Evolutionary conservation across 2,888 invertebrate species (phyloP), one percentile per base, ranked within the genome.

Genomic region (Troglohyphantes excavatus): DNA sequence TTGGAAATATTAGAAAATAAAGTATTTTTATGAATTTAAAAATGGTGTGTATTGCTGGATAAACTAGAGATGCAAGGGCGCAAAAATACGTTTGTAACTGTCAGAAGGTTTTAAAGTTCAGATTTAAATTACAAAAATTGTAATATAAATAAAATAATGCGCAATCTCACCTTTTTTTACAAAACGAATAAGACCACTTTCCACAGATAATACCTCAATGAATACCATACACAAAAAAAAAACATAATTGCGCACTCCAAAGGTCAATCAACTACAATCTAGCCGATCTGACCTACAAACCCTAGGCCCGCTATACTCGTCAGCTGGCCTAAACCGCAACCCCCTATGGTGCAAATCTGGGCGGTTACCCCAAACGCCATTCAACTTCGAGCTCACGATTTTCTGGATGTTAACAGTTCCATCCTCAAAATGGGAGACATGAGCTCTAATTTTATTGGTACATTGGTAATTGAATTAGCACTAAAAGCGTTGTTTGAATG

Each of bases 401-500:
- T 27, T 65, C 65, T 11, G 26, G 23, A 26, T 19, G 65, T 21
- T 23, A 65, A 13, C 65, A 26, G 65, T 23, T 26, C 65, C 27
- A 65, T 65, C 26, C 23, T 63, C 1, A 13, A 23, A 70, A 65
- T 26, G 63, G 72, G 23, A 65, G 72, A 63, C 63, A 72, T 21
- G 46, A 59, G 19, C 21, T 61, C 76, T 75, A 67, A 86, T 76
- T 84, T 86, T 53, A 33, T 39, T 27, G 68, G 43, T 33, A 70
- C 85, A 78, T 23, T 61, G 39, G 46, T 79, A 79, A 79, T 87
- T 87, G 72, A 87, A 87, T 87, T 87, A 70, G 43, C n/a, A 72
- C 72, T 67, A 59, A 53, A 53, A 43, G 79, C 26, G 46, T 59
- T 23, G 53, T 65, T 46, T 43, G 67, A 78, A 68, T 29, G 67